These are phyloP conservation scores for Drosophila bipectinata DNA, from an alignment of 1,140 invertebrate genomes.

Conservation along the genomic window DNA sequence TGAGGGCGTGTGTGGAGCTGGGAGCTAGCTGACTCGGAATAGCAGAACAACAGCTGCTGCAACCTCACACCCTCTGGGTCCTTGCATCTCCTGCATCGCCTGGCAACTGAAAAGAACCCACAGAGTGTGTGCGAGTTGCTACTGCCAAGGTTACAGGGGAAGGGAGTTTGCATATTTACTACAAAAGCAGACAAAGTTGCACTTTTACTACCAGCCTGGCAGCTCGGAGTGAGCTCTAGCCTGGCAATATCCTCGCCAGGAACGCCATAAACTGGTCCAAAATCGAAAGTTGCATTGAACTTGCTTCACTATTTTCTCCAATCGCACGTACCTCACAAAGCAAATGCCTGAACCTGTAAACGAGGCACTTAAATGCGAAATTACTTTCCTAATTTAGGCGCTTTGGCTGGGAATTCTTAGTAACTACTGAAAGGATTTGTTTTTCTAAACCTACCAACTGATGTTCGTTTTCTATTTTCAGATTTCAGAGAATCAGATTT, in stretches of 20 bases:
- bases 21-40: slow-evolving; percentile 18
- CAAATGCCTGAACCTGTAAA: slow-evolving; percentile 9
- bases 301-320: slow-evolving; percentile 25
- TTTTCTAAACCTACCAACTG: not conserved
- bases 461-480: not conserved
- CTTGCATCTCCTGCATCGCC: slow-evolving; percentile 1
- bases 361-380: slow-evolving; percentile 34
- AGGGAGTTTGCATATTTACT: slow-evolving; percentile 46
- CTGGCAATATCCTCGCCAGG: slow-evolving; percentile 2
- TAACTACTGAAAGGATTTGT: not conserved
- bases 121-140: slow-evolving; percentile 13
- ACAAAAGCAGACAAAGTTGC: slow-evolving; percentile 66
- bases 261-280: slow-evolving; percentile 53
- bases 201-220: slow-evolving; percentile 64
- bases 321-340: slow-evolving; percentile 13
- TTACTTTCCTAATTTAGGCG: slow-evolving; percentile 40
- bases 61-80: not conserved
- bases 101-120: slow-evolving; percentile 21
- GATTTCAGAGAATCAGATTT: no score
- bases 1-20: slow-evolving; percentile 39
- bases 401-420: no score
- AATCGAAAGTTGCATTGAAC: slow-evolving; percentile 76
- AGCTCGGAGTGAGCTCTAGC: slow-evolving; percentile 43
- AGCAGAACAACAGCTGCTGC: slow-evolving; percentile 65
- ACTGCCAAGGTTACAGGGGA: slow-evolving; percentile 57